Evolutionary conservation across 2,797 vertebrate species (phyloP).

Genomic region (Eremophila alpestris): DNA sequence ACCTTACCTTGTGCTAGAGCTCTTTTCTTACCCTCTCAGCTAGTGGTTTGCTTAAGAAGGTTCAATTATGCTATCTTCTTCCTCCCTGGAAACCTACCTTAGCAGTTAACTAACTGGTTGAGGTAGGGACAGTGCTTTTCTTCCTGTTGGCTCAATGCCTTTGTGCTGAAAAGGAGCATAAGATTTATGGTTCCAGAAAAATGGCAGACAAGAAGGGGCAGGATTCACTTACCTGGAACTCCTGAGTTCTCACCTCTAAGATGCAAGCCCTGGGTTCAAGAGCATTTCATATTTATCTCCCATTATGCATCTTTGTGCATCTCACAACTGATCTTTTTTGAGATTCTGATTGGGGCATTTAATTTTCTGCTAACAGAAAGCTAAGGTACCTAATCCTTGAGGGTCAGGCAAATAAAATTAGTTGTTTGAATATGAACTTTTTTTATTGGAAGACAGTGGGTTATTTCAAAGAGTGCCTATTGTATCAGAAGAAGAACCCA

Average conservation of each 20-base stretch:
- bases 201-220: slow-evolving; percentile 6
- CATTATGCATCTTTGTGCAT: not conserved
- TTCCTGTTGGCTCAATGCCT: slow-evolving; percentile 23
- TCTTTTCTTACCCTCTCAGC: not conserved
- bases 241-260: not conserved
- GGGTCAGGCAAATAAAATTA: not conserved
- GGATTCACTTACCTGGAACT: not conserved
- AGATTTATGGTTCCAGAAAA: not conserved
- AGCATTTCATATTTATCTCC: not conserved
- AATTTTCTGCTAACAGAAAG: slow-evolving; percentile 1
- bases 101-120: not conserved
- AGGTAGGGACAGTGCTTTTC: not conserved
- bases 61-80: not conserved
- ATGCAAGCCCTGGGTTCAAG: not conserved
- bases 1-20: not conserved
- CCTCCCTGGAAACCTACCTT: not conserved
- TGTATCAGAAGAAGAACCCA: not conserved
- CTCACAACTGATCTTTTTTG: not conserved
- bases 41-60: not conserved
- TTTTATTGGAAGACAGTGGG: not conserved
- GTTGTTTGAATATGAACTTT: not conserved
- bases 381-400: not conserved
- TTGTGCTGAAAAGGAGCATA: not conserved
- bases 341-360: not conserved
- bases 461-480: not conserved